Conservation (phyloP, 2,113 vertebrate species). For the Hemiprocne comata region DNA sequence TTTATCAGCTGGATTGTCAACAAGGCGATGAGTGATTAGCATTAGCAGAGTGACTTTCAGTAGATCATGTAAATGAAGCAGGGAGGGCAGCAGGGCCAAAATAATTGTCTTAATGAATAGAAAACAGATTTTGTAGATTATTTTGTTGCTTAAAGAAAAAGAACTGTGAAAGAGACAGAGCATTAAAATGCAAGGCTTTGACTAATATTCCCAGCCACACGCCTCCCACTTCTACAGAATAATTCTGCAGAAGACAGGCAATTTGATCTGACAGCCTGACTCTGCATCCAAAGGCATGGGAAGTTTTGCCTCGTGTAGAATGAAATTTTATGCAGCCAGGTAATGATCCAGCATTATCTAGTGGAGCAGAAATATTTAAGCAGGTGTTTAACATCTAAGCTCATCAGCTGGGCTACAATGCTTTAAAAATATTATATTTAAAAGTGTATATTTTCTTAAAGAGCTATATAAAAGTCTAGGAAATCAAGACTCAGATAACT, state of each 20-base stretch:
- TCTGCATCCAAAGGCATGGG: neutral
- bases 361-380: neutral
- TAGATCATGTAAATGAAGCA: slow-evolving; percentile 33
- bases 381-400: neutral
- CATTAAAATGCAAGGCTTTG: neutral
- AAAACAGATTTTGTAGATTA: neutral
- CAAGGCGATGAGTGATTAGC: slow-evolving; percentile 8
- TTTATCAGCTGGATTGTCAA: neutral
- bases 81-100: slow-evolving; percentile 16
- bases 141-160: neutral
- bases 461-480: neutral
- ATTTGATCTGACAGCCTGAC: neutral
- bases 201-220: neutral
- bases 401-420: neutral
- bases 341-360: neutral
- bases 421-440: neutral
- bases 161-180: neutral
- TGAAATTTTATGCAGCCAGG: neutral
- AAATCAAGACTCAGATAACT: neutral
- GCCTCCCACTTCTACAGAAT: neutral
- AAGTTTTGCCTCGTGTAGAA: neutral
- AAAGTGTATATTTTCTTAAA: neutral
- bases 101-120: slow-evolving; percentile 14
- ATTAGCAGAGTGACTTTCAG: neutral
- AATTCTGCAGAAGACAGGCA: neutral